phyloP scores from a whole-genome alignment of 2,888 invertebrate species.

The Portevinia maculata region DNA sequence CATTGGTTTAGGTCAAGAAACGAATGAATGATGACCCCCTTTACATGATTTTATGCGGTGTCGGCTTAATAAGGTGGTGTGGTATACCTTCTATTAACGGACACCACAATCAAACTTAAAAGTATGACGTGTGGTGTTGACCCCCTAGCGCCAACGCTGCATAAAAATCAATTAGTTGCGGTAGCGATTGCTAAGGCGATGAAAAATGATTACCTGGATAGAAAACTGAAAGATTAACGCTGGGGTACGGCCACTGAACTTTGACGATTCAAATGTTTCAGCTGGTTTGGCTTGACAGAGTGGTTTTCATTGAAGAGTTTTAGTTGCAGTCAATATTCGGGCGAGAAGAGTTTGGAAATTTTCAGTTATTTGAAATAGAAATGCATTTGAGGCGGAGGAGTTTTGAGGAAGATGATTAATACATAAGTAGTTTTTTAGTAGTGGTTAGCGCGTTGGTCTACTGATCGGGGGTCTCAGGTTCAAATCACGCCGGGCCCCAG shows the following conservation, averaged over 20 bases:
- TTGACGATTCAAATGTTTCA: constrained; percentile 29
- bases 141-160: constrained; percentile 45
- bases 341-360: too few relatives aligned
- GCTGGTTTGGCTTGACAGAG: constrained; percentile 21
- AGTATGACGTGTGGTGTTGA: constrained; percentile 20
- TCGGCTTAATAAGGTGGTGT: constrained; percentile 46
- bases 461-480: too few relatives aligned
- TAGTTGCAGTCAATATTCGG: too few relatives aligned
- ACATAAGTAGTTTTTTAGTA: too few relatives aligned
- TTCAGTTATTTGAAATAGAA: too few relatives aligned
- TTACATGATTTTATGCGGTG: constrained; percentile 47
- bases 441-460: too few relatives aligned
- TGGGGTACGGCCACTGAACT: constrained; percentile 42
- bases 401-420: too few relatives aligned
- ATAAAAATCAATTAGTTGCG: constrained; percentile 57
- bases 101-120: background rate
- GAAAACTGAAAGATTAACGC: constrained; percentile 34
- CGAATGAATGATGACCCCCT: constrained; percentile 60
- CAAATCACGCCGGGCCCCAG: too few relatives aligned
- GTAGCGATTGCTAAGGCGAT: constrained; percentile 49
- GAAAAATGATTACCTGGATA: constrained; percentile 61
- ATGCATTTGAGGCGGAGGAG: too few relatives aligned
- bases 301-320: constrained; percentile 14
- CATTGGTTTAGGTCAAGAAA: constrained; percentile 63
- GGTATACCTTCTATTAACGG: constrained; percentile 37